Percentiles rank a stretch among this genome's conserved stretches.
These are phyloP conservation scores for Altica lythri DNA, from an alignment of 2,888 invertebrate genomes.

Conservation along the genomic window DNA sequence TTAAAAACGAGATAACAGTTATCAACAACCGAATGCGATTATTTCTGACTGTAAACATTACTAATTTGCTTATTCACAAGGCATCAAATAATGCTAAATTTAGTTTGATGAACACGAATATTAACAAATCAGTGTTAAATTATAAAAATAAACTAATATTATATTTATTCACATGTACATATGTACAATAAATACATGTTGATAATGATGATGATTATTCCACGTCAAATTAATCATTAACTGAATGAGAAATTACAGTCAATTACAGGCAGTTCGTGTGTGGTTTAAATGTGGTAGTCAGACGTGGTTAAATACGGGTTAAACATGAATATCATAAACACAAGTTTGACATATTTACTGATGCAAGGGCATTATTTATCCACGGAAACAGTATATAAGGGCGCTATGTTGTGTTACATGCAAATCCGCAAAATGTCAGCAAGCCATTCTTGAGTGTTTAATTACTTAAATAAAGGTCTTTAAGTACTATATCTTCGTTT, in stretches of 20 bases:
- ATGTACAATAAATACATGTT: no score
- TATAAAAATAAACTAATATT: no score
- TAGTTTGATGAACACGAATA: no score
- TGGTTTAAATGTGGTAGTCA: conserved; percentile 7
- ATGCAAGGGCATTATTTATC: conserved; percentile 15
- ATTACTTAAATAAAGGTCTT: background rate
- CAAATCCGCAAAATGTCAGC: conserved; percentile 1
- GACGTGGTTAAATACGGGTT: conserved; percentile 9
- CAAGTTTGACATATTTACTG: conserved; percentile 17
- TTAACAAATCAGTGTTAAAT: no score
- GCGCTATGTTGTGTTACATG: background rate
- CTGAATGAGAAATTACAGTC: conserved; percentile 9
- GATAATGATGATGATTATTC: no score
- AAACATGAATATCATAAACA: conserved; percentile 18
- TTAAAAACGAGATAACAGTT: no score
- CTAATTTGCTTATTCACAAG: no score
- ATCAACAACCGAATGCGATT: no score
- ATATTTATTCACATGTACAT: no score
- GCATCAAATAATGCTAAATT: no score
- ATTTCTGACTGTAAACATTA: no score
- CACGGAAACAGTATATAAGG: background rate
- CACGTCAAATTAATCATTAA: conserved; percentile 8
- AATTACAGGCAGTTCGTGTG: conserved; percentile 7
- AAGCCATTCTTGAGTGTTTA: background rate
- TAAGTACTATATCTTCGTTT: no score